Conservation (phyloP, 2,888 invertebrate species). For the Matsumyia berberina region DNA sequence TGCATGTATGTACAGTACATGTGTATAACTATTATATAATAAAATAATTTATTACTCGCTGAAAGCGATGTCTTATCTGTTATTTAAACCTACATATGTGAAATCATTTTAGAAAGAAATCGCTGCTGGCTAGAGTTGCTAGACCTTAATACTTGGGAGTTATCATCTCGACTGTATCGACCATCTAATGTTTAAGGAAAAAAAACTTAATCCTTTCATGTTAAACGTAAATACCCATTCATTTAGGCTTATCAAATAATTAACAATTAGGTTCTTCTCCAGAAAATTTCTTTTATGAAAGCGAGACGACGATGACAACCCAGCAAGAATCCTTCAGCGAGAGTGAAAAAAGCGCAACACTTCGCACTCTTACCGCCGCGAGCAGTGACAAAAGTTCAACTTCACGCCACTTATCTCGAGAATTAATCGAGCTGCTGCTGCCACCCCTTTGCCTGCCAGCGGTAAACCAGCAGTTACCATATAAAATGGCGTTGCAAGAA, state of each 20-base stretch:
- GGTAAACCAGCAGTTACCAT: constrained; percentile 11
- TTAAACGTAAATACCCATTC: constrained; percentile 4
- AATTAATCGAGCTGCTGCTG: constrained; percentile 25
- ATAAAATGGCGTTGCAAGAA: constrained; percentile 4
- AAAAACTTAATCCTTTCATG: not conserved
- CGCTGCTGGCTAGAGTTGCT: no score
- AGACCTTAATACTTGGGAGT: no score
- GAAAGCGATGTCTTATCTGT: no score
- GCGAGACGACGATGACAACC: not conserved
- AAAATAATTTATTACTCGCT: no score
- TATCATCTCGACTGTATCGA: no score
- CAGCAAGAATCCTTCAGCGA: not conserved
- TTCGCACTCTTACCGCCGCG: not conserved
- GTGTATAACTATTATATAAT: no score
- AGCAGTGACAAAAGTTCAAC: constrained; percentile 29
- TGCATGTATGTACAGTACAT: no score
- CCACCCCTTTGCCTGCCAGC: not conserved
- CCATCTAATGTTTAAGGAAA: no score
- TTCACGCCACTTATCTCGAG: constrained; percentile 38
- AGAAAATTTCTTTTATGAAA: not conserved
- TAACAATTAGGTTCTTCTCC: not conserved
- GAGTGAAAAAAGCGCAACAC: constrained; percentile 14
- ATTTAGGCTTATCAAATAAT: constrained; percentile 1
- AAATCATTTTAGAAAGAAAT: no score
- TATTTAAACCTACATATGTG: no score